phyloP scores from a whole-genome alignment of 2,113 vertebrate genomes.

The Harpagus bidentatus region DNA sequence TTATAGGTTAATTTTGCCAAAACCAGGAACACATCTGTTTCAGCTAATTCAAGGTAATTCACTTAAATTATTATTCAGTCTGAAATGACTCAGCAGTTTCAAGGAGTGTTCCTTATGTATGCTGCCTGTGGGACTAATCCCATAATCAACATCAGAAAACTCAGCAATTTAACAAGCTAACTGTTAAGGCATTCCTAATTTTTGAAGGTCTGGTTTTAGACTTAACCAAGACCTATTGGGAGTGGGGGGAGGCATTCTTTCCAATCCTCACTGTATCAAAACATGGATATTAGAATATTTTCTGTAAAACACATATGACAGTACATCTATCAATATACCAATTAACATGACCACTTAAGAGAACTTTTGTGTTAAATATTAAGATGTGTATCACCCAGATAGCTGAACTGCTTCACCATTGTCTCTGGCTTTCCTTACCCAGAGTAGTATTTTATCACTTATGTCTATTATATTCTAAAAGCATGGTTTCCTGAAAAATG shows the following conservation, averaged over 20 bases:
- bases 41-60: slow-evolving; percentile 16
- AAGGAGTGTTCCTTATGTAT: background rate
- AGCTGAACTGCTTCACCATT: background rate
- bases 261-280: background rate
- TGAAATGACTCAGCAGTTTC: slow-evolving; percentile 13
- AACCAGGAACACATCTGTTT: slow-evolving; percentile 26
- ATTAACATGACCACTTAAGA: background rate
- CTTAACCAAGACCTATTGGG: background rate
- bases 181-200: background rate
- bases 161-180: background rate
- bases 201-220: background rate
- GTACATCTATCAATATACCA: background rate
- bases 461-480: background rate
- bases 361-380: background rate
- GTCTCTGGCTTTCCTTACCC: background rate
- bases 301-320: background rate
- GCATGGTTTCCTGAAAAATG: background rate
- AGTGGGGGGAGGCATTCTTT: background rate
- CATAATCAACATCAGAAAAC: background rate
- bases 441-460: background rate
- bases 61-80: background rate
- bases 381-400: background rate
- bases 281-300: background rate
- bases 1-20: slow-evolving; percentile 17
- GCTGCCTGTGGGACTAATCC: background rate